A percentile compares a stretch with the other conserved stretches of the same genome.
phyloP scores from a whole-genome alignment of 1,140 invertebrate species.

The Spodoptera litura region DNA sequence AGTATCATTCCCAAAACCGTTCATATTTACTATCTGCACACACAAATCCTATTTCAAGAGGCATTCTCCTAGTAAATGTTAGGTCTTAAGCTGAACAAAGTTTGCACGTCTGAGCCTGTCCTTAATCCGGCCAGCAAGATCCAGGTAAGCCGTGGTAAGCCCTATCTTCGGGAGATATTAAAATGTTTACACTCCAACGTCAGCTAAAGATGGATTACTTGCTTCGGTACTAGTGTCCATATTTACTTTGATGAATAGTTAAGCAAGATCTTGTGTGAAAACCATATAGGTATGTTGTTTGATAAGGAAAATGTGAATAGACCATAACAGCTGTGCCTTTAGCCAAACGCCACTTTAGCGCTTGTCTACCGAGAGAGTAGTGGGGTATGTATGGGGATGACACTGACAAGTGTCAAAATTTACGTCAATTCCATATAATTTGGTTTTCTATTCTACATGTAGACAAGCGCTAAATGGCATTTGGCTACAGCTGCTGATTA shows the following conservation, averaged over 20 bases:
- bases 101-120: conserved; percentile 11
- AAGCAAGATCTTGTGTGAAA: background rate
- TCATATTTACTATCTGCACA: no score
- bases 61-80: background rate
- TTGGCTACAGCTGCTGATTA: no score
- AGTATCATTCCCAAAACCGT: no score
- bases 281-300: background rate
- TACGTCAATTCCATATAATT: no score
- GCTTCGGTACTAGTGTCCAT: background rate
- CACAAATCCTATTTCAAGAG: background rate
- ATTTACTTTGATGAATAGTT: conserved; percentile 6
- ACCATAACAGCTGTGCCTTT: no score
- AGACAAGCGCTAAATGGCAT: no score
- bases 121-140: conserved; percentile 17
- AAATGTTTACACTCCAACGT: conserved; percentile 25
- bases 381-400: no score
- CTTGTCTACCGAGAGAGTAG: no score
- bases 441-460: no score
- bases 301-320: no score
- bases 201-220: conserved; percentile 24
- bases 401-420: no score
- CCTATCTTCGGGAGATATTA: conserved; percentile 7
- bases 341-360: no score
- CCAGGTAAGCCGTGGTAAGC: conserved; percentile 15
- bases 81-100: conserved; percentile 13